Percentiles rank a stretch among this genome's conserved stretches.
Conservation (phyloP, 2,797 vertebrate genomes). For the Anguilla anguilla region DNA sequence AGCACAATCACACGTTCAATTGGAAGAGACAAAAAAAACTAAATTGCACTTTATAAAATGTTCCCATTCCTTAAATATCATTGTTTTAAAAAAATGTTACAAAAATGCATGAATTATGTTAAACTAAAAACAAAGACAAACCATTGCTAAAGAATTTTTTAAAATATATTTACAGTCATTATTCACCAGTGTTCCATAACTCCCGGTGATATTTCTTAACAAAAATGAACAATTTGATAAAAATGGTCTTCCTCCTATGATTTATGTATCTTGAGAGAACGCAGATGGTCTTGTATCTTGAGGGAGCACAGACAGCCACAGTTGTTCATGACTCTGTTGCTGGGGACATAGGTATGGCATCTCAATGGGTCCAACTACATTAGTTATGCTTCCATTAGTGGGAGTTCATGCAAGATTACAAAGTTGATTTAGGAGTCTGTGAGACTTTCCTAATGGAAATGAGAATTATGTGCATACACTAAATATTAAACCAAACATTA, state of each 20-base stretch:
- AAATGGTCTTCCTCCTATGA: not conserved
- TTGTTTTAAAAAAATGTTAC: not conserved
- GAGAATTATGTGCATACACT: not conserved
- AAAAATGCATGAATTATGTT: conserved; percentile 13
- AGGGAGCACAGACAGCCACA: not conserved
- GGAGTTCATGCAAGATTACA: not conserved
- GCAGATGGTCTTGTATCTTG: not conserved
- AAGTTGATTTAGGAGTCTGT: not conserved
- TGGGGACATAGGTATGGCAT: not conserved
- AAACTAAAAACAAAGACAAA: not conserved
- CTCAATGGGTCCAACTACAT: not conserved
- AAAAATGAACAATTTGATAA: not conserved
- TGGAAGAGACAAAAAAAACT: not conserved
- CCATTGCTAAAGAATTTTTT: not conserved
- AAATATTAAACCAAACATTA: not conserved
- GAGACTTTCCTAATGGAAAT: not conserved
- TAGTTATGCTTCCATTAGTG: conserved; percentile 3
- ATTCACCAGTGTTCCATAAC: not conserved
- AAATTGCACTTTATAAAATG: conserved; percentile 6
- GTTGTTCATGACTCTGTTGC: not conserved
- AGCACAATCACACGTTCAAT: not conserved
- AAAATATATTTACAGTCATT: conserved; percentile 8
- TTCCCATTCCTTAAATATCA: conserved; percentile 1
- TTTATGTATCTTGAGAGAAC: not conserved
- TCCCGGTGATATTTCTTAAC: not conserved